Evolutionary conservation across 2,888 invertebrate species (phyloP), one percentile per base, ranked within the genome.

Genomic region (Cacoxenus indagator): DNA sequence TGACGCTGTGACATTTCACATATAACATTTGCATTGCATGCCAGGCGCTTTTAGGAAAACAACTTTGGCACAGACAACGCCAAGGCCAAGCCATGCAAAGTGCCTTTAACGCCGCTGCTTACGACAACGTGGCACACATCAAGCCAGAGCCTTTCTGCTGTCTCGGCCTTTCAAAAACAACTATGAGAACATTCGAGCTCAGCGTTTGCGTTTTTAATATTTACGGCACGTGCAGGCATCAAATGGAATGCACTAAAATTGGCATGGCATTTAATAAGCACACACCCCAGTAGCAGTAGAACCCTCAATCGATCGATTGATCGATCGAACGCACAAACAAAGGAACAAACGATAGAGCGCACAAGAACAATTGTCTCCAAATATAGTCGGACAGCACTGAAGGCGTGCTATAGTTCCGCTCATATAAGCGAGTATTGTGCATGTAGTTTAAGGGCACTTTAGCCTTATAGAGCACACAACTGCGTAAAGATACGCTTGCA

Each of bases 31-130:
- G 26, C 9, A 55, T 26, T 55, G 26, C 22, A 24, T 55, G 22
- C n/a, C 11, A 26, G 11, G 46, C 46, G 4, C 17, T 14, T n/a
- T 5, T 17, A 55, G 27, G 24, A 26, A 51, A 51, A 55, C 14
- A 22, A 26, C 6, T 24, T 14, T 26, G n/a, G 8, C 26, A 26
- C 26, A 1, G 31, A 54, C 24, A 29, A 43, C 22, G 45, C 43
- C 61, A 61, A 61, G 37, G 61, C n/a, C 17, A 43, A 31, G 59
- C 59, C 59, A 31, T 37, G 59, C 61, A 61, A 61, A 61, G 24
- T 61, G 61, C 22, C 43, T 22, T 22, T 55, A 19, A 51, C 51
- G 51, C 51, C 19, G 19, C 24, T 43, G 22, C 17, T 61, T 61
- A 43, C 24, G 37, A 19, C 48, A 48, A n/a, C n/a, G 19, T 31